Evolutionary conservation across 2,113 vertebrate species (phyloP).

Genomic region (Barbus barbus): DNA sequence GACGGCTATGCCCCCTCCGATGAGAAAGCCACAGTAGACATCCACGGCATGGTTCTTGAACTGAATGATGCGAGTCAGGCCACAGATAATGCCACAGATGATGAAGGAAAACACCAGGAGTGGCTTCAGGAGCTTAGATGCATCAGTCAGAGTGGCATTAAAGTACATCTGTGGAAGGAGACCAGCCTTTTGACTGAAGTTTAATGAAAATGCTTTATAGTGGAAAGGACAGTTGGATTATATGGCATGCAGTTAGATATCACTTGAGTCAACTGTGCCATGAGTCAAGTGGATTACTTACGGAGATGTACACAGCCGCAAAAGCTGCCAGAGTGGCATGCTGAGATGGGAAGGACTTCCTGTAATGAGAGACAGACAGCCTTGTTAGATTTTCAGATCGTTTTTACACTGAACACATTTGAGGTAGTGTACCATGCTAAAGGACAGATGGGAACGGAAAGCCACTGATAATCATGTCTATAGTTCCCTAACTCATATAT

Average conservation of each 20-base stretch:
- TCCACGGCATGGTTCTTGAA: conserved; percentile 98
- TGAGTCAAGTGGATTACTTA: conserved; percentile 76
- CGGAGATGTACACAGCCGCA: conserved; percentile 95
- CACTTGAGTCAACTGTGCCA: conserved; percentile 5
- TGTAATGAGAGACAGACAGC: conserved; percentile 69
- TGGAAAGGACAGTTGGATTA: background rate
- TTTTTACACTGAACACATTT: conserved; percentile 17
- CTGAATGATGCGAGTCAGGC: conserved; percentile 94
- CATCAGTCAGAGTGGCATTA: conserved; percentile 95
- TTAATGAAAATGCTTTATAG: background rate
- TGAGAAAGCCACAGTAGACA: conserved; percentile 95
- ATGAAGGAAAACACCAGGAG: conserved; percentile 95
- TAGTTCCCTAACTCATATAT: background rate
- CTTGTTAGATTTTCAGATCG: background rate
- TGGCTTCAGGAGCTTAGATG: conserved; percentile 95
- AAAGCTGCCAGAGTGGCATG: conserved; percentile 97
- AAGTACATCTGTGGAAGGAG: conserved; percentile 93
- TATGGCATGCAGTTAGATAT: conserved; percentile 2
- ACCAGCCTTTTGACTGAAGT: background rate
- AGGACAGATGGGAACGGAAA: background rate
- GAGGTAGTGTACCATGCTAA: background rate
- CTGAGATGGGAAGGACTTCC: conserved; percentile 97
- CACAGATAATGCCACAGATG: conserved; percentile 95
- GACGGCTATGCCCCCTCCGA: conserved; percentile 92
- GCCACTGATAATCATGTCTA: background rate